Evolutionary conservation across 2,888 invertebrate genomes (phyloP).

Genomic region (Didymodactylos carnosus): DNA sequence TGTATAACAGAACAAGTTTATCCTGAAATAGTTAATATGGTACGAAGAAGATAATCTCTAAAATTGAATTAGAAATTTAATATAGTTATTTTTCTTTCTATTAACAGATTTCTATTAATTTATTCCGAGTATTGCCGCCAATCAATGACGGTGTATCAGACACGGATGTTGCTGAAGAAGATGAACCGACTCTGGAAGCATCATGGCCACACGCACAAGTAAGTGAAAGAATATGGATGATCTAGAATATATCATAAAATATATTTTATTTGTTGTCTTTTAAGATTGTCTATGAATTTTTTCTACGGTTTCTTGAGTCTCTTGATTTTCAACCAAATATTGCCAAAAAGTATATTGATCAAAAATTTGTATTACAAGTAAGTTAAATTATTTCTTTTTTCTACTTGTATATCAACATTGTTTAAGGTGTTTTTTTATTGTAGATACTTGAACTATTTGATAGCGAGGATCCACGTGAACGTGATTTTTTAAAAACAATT

Average conservation of each 20-base stretch:
- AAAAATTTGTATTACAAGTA: constrained; percentile 66
- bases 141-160: constrained; percentile 45
- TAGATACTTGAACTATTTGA: constrained; percentile 28
- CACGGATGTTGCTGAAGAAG: constrained; percentile 79
- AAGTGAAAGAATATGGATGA: constrained; percentile 18
- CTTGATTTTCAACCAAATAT: constrained; percentile 68
- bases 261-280: constrained; percentile 26
- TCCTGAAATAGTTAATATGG: constrained; percentile 97
- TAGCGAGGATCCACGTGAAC: constrained; percentile 38
- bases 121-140: constrained; percentile 93
- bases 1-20: constrained; percentile 89
- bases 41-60: constrained; percentile 37
- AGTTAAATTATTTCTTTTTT: too few relatives aligned
- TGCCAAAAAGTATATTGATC: constrained; percentile 79
- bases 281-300: constrained; percentile 35
- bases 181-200: constrained; percentile 80
- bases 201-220: constrained; percentile 79
- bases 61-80: neutral
- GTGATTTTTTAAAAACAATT: constrained; percentile 33
- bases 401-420: constrained; percentile 13
- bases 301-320: constrained; percentile 33
- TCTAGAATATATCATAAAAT: neutral
- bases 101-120: constrained; percentile 44
- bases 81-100: constrained; percentile 23
- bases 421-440: constrained; percentile 17